Evolutionary conservation across 2,888 invertebrate species (phyloP).

Genomic region (Notodonta dromedarius): DNA sequence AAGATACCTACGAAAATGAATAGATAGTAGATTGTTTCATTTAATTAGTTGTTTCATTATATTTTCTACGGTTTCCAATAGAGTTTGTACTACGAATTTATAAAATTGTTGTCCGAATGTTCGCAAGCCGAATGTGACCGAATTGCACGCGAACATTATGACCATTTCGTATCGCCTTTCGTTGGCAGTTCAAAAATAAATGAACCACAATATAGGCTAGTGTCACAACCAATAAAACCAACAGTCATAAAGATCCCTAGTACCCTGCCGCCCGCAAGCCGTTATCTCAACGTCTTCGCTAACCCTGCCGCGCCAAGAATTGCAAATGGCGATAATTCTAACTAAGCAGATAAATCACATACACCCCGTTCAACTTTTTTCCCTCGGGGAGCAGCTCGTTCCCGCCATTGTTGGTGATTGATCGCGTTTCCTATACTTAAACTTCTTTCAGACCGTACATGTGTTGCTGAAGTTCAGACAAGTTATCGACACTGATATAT

Average conservation of each 20-base stretch:
- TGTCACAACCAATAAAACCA: neutral
- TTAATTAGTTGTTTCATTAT: too few species aligned
- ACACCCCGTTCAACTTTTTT: constrained; percentile 74
- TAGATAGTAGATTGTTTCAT: too few species aligned
- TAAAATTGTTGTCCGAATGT: too few species aligned
- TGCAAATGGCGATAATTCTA: constrained; percentile 84
- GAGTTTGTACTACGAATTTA: too few species aligned
- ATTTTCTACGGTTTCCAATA: too few species aligned
- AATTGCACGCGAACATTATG: too few species aligned
- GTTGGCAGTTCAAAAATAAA: too few species aligned
- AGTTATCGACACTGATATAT: constrained; percentile 42
- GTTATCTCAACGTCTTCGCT: constrained; percentile 76
- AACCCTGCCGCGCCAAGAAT: constrained; percentile 73
- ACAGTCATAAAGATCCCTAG: constrained; percentile 13
- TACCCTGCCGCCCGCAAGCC: constrained; percentile 50
- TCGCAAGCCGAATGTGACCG: too few species aligned
- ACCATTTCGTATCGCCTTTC: too few species aligned
- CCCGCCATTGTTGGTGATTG: constrained; percentile 75
- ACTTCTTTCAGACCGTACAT: constrained; percentile 66
- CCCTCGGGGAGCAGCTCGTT: constrained; percentile 69
- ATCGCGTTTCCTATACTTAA: constrained; percentile 70
- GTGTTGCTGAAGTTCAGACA: constrained; percentile 61
- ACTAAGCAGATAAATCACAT: constrained; percentile 81
- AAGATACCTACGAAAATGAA: too few species aligned
- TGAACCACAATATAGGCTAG: too few species aligned